Base-by-base conservation (phyloP, 2,113 vertebrate genomes). In the Pterophyllum scalare region DNA sequence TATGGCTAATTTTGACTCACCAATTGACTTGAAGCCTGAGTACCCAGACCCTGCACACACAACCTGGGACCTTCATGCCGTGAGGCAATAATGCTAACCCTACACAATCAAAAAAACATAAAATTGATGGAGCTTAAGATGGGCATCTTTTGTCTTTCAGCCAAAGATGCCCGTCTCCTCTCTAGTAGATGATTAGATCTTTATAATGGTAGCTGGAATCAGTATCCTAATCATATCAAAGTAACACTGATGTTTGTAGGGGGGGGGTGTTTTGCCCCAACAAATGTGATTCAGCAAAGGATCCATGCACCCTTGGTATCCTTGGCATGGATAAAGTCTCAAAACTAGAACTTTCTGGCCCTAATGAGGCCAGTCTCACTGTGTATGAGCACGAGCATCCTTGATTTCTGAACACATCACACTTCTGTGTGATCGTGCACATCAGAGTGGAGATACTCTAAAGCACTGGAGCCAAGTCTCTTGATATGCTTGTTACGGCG, bases 361-460 rank as follows among this genome's bases (percentile, higher is more conserved):
- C 26, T 93, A 93, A 91, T 91, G 88, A 94, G 92, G 87, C 80
- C 38, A 56, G 74, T 87, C 82, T 85, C 60, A 77, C 86, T 74
- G 62, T 33, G 24, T 24, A 59, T 40, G 67, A 76, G 65, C 28
- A 58, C 35, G 67, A 88, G 83, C 7, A 20, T 87, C 82, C 90
- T 93, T 92, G 87, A 91, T 91, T 83, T 94, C 54, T 14, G 20
- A 86, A 79, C 56, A 85, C 80, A 88, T 86, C 83, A 74, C 78
- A 75, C 89, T 80, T 83, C 40, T 79, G 79, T 91, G 81, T 92
- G 92, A 93, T 90, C 77, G 52, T 59, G 77, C 78, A 92, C 88
- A 92, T 93, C 91, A 86, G 75, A 90, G 91, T 85, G 65, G 59
- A 83, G 87, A 89, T 13, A 58, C 79, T 86, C 84, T 79, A 59